These are phyloP conservation scores for Phalacrocorax aristotelis DNA, from an alignment of 2,113 vertebrate genomes.

Conservation along the genomic window DNA sequence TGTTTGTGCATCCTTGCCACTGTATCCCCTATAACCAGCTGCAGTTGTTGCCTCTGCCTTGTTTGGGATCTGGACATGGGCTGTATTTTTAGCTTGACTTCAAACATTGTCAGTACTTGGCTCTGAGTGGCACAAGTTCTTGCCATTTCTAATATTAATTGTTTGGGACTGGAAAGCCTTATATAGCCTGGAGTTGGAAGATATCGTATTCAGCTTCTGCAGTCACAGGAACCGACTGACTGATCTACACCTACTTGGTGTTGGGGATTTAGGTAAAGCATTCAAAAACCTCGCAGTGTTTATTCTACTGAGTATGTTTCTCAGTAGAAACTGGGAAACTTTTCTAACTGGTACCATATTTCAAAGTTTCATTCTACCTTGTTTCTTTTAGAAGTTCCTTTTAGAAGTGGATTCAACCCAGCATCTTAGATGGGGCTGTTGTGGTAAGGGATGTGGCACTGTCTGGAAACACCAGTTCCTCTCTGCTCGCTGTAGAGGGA, in stretches of 20 bases:
- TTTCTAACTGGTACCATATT: neutral
- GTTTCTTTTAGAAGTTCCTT: neutral
- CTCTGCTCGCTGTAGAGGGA: neutral
- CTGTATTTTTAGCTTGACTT: slow-evolving; percentile 47
- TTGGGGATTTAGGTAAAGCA: neutral
- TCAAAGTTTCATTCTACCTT: neutral
- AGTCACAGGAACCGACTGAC: neutral
- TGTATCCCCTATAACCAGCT: neutral
- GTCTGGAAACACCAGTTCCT: neutral
- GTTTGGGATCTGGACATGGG: neutral
- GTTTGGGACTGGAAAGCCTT: slow-evolving; percentile 15
- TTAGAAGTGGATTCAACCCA: neutral
- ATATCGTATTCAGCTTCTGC: neutral
- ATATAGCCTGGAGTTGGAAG: slow-evolving; percentile 14
- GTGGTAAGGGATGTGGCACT: neutral
- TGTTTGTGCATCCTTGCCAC: neutral
- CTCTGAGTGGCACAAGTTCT: neutral
- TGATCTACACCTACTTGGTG: neutral
- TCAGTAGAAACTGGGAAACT: neutral
- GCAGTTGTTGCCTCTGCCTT: slow-evolving; percentile 3
- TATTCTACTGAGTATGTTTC: neutral
- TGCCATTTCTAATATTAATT: slow-evolving; percentile 22
- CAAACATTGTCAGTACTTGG: slow-evolving; percentile 18
- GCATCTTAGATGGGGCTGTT: neutral
- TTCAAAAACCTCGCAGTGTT: neutral